Conservation (phyloP, 2,888 invertebrate species). For the Orthonychiurus folsomi region DNA sequence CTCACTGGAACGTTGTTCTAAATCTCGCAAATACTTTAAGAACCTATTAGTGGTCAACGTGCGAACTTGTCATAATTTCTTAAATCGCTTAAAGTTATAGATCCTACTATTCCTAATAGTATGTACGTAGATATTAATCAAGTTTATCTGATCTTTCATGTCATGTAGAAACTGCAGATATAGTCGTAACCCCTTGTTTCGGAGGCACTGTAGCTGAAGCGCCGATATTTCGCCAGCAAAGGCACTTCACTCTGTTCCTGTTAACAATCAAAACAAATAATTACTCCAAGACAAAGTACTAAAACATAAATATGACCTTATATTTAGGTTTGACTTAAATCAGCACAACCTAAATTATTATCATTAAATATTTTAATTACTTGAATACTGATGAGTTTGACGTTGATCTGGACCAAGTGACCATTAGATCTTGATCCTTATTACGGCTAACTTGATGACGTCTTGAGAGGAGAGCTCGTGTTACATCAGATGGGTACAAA, state of each 20-base stretch:
- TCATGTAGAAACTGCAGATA: neutral
- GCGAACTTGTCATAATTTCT: too few relatives aligned
- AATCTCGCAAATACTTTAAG: too few relatives aligned
- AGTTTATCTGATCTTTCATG: neutral
- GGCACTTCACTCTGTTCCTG: neutral
- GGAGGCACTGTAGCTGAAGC: neutral
- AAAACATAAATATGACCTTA: neutral
- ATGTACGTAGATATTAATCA: too few relatives aligned
- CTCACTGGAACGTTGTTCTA: too few relatives aligned
- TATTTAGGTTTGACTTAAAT: neutral
- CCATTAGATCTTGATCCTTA: constrained; percentile 43
- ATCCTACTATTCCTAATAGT: too few relatives aligned
- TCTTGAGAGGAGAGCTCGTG: constrained; percentile 55
- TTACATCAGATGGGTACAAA: constrained; percentile 63
- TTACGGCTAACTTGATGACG: constrained; percentile 28
- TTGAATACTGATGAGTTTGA: constrained; percentile 44
- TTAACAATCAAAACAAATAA: neutral
- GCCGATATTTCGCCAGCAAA: neutral
- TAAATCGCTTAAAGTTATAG: too few relatives aligned
- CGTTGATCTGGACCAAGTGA: constrained; percentile 44
- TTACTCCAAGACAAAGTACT: neutral
- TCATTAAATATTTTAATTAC: constrained; percentile 35
- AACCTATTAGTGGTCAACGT: too few relatives aligned
- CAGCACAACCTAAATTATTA: neutral
- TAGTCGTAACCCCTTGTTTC: neutral